Evolutionary conservation across 1,140 invertebrate species (phyloP).

Genomic region (Heliconius eleuchia): DNA sequence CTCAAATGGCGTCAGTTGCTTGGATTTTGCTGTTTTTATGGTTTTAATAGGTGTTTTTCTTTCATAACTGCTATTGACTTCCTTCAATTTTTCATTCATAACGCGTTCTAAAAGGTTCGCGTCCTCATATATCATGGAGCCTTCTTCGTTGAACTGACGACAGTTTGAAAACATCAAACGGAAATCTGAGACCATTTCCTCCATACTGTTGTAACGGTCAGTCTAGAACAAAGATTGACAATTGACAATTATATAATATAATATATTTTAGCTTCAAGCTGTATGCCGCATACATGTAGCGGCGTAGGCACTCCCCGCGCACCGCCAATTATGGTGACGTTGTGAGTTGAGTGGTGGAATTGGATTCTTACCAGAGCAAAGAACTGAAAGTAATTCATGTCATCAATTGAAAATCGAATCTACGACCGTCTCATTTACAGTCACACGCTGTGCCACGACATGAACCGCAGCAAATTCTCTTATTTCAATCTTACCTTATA

Average conservation of each 20-base stretch:
- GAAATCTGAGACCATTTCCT: constrained; percentile 85
- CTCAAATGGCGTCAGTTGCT: constrained; percentile 82
- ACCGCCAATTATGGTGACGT: too few species aligned
- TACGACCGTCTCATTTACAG: too few species aligned
- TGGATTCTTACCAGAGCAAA: too few species aligned
- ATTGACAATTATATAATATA: not conserved
- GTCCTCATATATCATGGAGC: constrained; percentile 96
- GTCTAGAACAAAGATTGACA: constrained; percentile 55
- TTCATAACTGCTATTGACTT: constrained; percentile 78
- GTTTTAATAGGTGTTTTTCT: constrained; percentile 58
- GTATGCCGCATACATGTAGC: too few species aligned
- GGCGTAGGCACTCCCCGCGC: too few species aligned
- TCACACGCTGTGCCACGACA: too few species aligned
- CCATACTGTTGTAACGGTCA: constrained; percentile 83
- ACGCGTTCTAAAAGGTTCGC: constrained; percentile 93
- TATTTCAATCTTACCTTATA: too few species aligned
- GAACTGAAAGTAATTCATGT: too few species aligned
- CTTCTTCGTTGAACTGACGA: constrained; percentile 97
- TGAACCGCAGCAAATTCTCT: too few species aligned
- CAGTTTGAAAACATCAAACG: constrained; percentile 97
- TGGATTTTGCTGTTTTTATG: constrained; percentile 58
- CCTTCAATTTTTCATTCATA: constrained; percentile 91
- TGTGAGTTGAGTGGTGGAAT: too few species aligned
- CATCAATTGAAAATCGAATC: too few species aligned
- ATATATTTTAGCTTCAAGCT: too few species aligned